A percentile compares a stretch with the other conserved stretches of the same genome.
These are phyloP conservation scores for Chloroclysta siterata DNA, from an alignment of 2,888 invertebrate genomes.

Conservation along the genomic window DNA sequence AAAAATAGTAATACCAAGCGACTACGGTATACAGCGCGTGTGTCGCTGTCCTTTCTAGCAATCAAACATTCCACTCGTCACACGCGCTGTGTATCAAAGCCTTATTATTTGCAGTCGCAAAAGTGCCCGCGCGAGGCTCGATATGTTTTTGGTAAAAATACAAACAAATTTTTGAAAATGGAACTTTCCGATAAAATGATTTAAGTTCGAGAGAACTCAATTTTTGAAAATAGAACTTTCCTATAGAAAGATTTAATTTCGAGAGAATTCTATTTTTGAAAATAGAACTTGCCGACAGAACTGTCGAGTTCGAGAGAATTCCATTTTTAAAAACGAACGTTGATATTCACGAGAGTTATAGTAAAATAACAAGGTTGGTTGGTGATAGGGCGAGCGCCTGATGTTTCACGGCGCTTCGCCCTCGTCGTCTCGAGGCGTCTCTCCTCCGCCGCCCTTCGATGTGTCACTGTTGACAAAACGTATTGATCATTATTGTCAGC, in stretches of 20 bases:
- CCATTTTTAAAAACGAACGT: not conserved
- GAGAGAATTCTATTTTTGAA: not conserved
- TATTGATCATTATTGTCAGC: not conserved
- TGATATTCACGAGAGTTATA: constrained; percentile 1
- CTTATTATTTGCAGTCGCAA: constrained; percentile 32
- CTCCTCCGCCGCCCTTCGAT: constrained; percentile 54
- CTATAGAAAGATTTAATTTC: too few species aligned
- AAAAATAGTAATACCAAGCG: not conserved
- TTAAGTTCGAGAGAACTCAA: too few species aligned
- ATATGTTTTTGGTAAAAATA: constrained; percentile 69
- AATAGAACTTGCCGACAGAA: too few species aligned
- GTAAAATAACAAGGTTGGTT: constrained; percentile 67
- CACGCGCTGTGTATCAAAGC: constrained; percentile 4
- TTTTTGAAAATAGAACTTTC: too few species aligned
- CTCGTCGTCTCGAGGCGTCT: constrained; percentile 45
- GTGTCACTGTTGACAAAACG: constrained; percentile 36
- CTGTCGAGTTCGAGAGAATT: not conserved
- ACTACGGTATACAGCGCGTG: constrained; percentile 8
- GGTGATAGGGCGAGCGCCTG: constrained; percentile 62
- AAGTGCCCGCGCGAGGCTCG: constrained; percentile 51
- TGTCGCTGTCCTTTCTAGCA: constrained; percentile 1
- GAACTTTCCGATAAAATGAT: not conserved
- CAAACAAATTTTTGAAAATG: constrained; percentile 3
- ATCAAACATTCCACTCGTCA: constrained; percentile 5
- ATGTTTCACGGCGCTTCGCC: constrained; percentile 44